phyloP scores from a whole-genome alignment of 2,888 invertebrate genomes.

The Strigamia crassipes region DNA sequence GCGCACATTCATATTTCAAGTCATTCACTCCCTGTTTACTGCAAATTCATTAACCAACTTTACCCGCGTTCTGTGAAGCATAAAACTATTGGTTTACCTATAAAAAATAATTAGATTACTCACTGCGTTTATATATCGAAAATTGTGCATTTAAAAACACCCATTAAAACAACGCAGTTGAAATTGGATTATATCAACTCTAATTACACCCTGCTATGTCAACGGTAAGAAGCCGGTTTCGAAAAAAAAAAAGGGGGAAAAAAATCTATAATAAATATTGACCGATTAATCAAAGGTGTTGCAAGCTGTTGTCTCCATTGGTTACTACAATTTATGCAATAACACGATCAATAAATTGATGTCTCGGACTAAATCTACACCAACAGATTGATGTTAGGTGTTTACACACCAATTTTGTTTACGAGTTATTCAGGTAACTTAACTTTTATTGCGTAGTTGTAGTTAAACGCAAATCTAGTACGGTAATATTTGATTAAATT shows the following conservation, averaged over 20 bases:
- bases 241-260: neutral
- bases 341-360: slow-evolving; percentile 25
- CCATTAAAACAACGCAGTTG: neutral
- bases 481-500: neutral
- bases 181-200: neutral
- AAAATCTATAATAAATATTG: slow-evolving; percentile 35
- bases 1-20: neutral
- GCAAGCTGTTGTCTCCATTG: slow-evolving; percentile 30
- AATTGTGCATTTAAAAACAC: neutral
- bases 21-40: neutral
- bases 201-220: neutral
- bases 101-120: slow-evolving; percentile 1
- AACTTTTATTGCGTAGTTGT: neutral
- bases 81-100: neutral
- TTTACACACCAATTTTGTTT: neutral
- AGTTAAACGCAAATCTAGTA: neutral
- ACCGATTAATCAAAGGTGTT: slow-evolving; percentile 32
- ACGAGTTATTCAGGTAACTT: neutral
- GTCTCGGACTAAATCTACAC: neutral
- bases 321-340: slow-evolving; percentile 14
- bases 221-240: neutral
- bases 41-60: neutral
- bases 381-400: neutral
- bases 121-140: neutral
- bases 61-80: neutral